Evolutionary conservation across 2,113 vertebrate genomes (phyloP), one percentile per base, ranked within the genome.

Genomic region (Calyptomena viridis): DNA sequence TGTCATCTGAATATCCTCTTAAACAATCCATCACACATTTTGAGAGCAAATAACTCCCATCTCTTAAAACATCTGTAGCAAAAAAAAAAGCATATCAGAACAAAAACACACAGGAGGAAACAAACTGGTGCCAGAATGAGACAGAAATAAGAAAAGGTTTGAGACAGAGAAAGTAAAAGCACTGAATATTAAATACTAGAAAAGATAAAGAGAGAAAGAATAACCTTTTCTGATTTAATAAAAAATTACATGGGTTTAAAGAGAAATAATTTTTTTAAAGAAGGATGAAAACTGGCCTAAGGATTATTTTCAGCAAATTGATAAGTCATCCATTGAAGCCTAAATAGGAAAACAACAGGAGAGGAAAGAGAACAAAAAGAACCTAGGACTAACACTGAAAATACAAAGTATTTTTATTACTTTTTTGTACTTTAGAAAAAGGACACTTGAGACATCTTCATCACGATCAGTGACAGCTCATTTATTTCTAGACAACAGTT

Each of bases 391-490:
- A 88, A 77, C 53, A 24, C 56, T 37, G 37, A 79, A 86, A 80
- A 88, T n/a, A 72, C 49, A 9, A 92, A 88, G 66, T 50, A 84
- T 92, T 95, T 94, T 83, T 67, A 92, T 92, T 82, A 80, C 60
- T 81, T 87, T 83, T 71, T 79, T 86, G 82, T 87, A 81, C 77
- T 89, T 84, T 9, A 56, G 14, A 50, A 63, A 77, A 92, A 81
- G 86, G 55, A 87, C 83, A 84, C 93, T 93, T 30, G 85, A 95
- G 94, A 84, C 85, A 84, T 74, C 72, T 86, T 94, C 86, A 90
- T 94, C 93, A 84, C 1, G 37, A 83, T n/a, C 73, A 60, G 40
- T 50, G 86, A 92, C 90, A 92, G 60, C 66, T 87, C 75, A 86
- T 83, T 81, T 87, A 53, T 87, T 94, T 93, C 90, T 49, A 90